A percentile compares a stretch with the other conserved stretches of the same genome.
phyloP scores from a whole-genome alignment of 2,797 vertebrate species.

The Syngnathus acus region DNA sequence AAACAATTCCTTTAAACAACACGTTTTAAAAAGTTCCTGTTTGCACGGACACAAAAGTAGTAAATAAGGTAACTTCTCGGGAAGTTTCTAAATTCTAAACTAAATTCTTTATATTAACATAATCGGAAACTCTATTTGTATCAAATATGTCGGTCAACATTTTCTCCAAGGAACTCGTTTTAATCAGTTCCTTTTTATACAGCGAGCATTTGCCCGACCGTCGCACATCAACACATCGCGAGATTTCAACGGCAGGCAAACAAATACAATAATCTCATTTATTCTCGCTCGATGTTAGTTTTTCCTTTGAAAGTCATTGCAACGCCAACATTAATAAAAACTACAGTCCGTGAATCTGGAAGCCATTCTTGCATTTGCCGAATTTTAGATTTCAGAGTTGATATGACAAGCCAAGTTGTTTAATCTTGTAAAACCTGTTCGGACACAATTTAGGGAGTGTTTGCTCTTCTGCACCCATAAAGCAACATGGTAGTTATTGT shows the following conservation, averaged over 20 bases:
- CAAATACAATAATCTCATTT: background rate
- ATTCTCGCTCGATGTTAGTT: background rate
- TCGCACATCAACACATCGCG: background rate
- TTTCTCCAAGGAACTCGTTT: background rate
- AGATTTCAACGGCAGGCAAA: background rate
- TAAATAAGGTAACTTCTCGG: background rate
- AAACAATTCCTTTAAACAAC: background rate
- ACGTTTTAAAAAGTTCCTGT: background rate
- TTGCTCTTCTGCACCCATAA: background rate
- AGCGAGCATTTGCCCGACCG: background rate
- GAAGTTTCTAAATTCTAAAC: background rate
- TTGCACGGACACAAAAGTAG: too few relatives aligned
- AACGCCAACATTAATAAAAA: background rate
- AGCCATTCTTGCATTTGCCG: background rate
- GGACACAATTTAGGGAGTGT: background rate
- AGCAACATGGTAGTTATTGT: background rate
- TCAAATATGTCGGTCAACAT: too few relatives aligned
- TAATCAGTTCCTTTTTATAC: background rate
- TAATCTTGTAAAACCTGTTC: constrained; percentile 26
- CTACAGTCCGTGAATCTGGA: background rate
- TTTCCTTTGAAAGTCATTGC: background rate
- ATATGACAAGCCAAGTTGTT: background rate
- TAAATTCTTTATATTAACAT: too few relatives aligned
- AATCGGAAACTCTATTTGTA: too few relatives aligned
- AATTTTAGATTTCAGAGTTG: background rate